Base-by-base conservation (phyloP, 35 echinoderm and acorn worm genomes). In the Nesometra sesokonis region DNA sequence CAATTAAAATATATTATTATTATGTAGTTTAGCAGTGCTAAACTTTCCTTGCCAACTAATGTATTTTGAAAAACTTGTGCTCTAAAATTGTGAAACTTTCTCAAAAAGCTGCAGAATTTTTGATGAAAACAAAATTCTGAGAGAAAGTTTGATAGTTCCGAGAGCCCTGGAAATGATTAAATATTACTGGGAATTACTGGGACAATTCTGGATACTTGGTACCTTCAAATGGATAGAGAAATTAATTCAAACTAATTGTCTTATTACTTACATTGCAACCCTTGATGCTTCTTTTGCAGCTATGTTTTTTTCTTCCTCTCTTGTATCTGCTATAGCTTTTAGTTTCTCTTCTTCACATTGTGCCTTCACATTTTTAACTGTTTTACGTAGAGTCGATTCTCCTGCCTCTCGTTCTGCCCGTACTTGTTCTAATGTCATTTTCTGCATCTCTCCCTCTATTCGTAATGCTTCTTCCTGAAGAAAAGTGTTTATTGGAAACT, bases 381-480 rank as follows among this genome's bases (percentile, higher is more conserved):
- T 93, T 13, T 93, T 88, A 78, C 87, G 85, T 31, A 97, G 76
- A 35, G 87, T 88, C 35, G 76, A 79, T 78, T 91, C 89, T 34
- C 92, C 95, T 3, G 84, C 19, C 35, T 97, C 92, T 79, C 90
- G 91, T 33, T 93, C 95, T 33, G 80, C 29, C 29, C 83, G 86
- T 21, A 97, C 89, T 35, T 97, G 92, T 37, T 97, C 89, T 38
- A 87, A 38, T 13, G 91, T 84, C 21, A 90, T 77, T 35, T 86
- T 88, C 32, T 91, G 85, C 95, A 97, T 93, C 36, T 93, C 92
- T 5, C 92, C 88, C 85, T 97, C 95, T 32, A 97, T 90, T 34
- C 89, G 82, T 27, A 90, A 47, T 15, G 88, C 88, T 76, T 94
- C 93, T 76, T 90, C 93, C 93, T 94, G 47, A 81, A 77, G 31